Evolutionary conservation across 2,888 invertebrate genomes (phyloP).

Genomic region (Entomobrya proxima): DNA sequence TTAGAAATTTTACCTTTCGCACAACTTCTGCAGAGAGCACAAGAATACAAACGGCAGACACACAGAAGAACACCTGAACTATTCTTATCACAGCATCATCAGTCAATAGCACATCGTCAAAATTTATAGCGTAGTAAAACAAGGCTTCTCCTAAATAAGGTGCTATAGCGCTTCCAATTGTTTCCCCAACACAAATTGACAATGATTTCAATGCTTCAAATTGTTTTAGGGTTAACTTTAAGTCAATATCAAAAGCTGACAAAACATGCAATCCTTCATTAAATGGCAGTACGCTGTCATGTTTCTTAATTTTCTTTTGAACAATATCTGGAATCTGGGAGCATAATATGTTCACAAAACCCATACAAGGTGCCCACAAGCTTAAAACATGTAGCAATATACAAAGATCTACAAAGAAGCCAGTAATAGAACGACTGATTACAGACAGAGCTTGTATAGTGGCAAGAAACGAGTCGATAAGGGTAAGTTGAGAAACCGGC

Average conservation of each 20-base stretch:
- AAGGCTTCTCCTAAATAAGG: conserved; percentile 56
- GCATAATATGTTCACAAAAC: not conserved
- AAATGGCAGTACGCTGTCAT: no score
- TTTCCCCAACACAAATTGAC: conserved; percentile 37
- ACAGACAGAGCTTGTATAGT: conserved; percentile 23
- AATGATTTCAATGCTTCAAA: conserved; percentile 46
- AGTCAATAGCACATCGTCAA: conserved; percentile 40
- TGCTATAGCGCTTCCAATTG: conserved; percentile 7
- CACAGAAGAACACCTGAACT: conserved; percentile 42
- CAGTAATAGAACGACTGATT: conserved; percentile 27
- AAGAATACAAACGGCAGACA: conserved; percentile 42
- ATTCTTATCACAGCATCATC: conserved; percentile 24
- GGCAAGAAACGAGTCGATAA: not conserved
- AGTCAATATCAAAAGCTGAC: no score
- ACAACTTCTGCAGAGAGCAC: conserved; percentile 52
- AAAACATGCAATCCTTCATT: no score
- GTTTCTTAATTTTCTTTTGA: no score
- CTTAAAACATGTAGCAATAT: conserved; percentile 36
- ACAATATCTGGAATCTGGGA: not conserved
- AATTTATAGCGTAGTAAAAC: conserved; percentile 53
- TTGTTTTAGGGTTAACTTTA: conserved; percentile 11
- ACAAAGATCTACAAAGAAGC: conserved; percentile 47
- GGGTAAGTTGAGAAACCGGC: not conserved
- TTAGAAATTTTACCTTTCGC: conserved; percentile 47
- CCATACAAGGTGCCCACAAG: conserved; percentile 41